phyloP scores from a whole-genome alignment of 2,797 vertebrate genomes.

The Alfaro cultratus region DNA sequence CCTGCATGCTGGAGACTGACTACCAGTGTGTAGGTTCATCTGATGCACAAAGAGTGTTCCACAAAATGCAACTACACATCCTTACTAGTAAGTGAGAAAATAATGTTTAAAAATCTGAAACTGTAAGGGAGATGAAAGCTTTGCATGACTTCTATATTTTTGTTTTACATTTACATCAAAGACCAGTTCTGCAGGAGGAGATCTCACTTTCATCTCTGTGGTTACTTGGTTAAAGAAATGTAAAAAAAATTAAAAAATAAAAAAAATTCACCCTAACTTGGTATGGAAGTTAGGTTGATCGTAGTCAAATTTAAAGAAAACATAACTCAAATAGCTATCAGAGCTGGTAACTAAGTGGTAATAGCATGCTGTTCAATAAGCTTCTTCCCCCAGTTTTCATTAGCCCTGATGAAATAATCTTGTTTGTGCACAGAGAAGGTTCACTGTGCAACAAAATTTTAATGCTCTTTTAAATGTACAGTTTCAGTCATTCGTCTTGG shows the following conservation, averaged over 20 bases:
- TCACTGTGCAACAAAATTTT: conserved; percentile 49
- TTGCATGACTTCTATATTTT: neutral
- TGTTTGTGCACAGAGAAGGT: conserved; percentile 57
- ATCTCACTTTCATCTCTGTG: conserved; percentile 61
- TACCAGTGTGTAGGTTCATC: conserved; percentile 49
- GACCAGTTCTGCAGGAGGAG: conserved; percentile 13
- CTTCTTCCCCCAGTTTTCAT: conserved; percentile 41
- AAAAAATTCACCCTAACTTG: conserved; percentile 54
- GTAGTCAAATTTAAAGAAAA: neutral
- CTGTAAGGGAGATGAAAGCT: too few relatives aligned
- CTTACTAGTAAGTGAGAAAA: conserved; percentile 52
- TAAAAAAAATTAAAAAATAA: conserved; percentile 33
- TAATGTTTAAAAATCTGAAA: too few relatives aligned
- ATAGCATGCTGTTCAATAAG: conserved; percentile 38
- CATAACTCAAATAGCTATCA: neutral
- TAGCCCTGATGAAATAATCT: conserved; percentile 26
- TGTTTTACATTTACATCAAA: conserved; percentile 48
- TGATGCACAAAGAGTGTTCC: neutral
- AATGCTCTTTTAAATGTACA: conserved; percentile 33
- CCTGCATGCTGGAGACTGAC: conserved; percentile 59
- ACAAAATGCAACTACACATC: conserved; percentile 56
- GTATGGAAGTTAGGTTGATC: conserved; percentile 9
- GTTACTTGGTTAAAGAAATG: conserved; percentile 62
- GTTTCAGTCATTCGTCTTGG: conserved; percentile 30
- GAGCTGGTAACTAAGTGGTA: conserved; percentile 7